Conservation (phyloP, 2,113 vertebrate species). For the Crotalus viridis region DNA sequence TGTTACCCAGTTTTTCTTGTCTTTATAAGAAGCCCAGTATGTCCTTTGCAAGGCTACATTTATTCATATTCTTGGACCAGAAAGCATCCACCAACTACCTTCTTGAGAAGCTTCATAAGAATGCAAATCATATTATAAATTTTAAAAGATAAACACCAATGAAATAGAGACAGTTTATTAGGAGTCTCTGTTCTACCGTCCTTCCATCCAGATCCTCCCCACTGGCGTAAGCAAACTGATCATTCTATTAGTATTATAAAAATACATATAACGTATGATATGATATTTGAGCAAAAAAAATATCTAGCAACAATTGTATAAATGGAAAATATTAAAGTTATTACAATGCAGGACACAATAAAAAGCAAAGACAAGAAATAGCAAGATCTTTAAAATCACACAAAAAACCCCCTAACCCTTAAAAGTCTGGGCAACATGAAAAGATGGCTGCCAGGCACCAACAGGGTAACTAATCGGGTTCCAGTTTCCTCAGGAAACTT, state of each 20-base stretch:
- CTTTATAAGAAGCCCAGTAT: conserved; percentile 72
- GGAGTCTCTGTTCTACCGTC: neutral
- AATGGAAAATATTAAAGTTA: neutral
- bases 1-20: conserved; percentile 50
- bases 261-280: neutral
- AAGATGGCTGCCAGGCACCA: neutral
- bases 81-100: conserved; percentile 12
- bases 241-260: neutral
- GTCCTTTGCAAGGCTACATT: conserved; percentile 62
- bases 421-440: neutral
- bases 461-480: neutral
- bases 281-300: neutral
- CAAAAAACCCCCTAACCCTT: neutral
- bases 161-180: neutral
- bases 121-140: neutral
- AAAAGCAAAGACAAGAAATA: neutral
- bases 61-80: conserved; percentile 62
- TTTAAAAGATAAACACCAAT: neutral
- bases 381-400: neutral
- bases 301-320: neutral
- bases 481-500: neutral
- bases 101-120: conserved; percentile 56
- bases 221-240: neutral
- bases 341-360: neutral
- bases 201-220: neutral